phyloP scores from a whole-genome alignment of 1,140 invertebrate genomes.

The Asbolus verrucosus region DNA sequence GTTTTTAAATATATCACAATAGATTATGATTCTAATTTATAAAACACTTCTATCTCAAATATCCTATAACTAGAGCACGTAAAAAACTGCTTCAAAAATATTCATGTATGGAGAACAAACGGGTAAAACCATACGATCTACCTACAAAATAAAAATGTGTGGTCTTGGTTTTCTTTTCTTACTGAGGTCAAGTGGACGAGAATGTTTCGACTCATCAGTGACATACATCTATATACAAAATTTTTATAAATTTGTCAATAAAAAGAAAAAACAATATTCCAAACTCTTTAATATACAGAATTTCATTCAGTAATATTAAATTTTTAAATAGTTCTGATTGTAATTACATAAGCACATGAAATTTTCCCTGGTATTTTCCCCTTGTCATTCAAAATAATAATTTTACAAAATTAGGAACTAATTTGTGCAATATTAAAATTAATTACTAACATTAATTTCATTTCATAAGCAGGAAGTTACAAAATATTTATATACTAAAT shows the following conservation, averaged over 20 bases:
- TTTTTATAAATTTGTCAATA: no score
- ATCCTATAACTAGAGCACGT: constrained; percentile 12
- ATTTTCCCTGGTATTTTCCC: neutral
- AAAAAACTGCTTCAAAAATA: constrained; percentile 21
- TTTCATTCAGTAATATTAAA: no score
- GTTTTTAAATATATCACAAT: constrained; percentile 43
- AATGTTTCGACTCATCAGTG: neutral
- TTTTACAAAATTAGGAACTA: constrained; percentile 11
- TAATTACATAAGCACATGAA: neutral
- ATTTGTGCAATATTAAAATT: constrained; percentile 28
- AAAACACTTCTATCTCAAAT: constrained; percentile 28
- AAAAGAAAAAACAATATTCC: neutral
- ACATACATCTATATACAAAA: neutral
- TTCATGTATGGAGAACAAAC: neutral
- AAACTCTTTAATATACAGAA: no score
- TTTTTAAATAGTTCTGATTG: neutral
- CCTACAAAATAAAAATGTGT: neutral
- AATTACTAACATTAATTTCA: constrained; percentile 7
- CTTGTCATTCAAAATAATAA: neutral
- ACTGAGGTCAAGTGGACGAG: constrained; percentile 6
- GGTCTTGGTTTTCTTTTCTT: neutral
- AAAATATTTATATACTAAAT: neutral
- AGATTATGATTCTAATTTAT: constrained; percentile 42
- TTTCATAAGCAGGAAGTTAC: constrained; percentile 30
- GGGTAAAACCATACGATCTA: neutral